These are phyloP conservation scores for Drosophila persimilis DNA, from an alignment of 1,140 invertebrate genomes.

Conservation along the genomic window DNA sequence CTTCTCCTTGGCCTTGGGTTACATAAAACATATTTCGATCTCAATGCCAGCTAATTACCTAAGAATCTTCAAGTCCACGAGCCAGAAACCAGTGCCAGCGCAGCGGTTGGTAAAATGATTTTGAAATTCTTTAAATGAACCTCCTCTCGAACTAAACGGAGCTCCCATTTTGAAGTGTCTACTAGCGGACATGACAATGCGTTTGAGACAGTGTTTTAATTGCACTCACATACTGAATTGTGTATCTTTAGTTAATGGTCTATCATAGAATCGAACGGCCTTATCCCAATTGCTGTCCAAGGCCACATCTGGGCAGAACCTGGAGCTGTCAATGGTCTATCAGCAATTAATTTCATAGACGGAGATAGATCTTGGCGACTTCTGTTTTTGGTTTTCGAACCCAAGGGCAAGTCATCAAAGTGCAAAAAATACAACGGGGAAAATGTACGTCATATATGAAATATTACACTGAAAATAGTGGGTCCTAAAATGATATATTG, in stretches of 20 bases:
- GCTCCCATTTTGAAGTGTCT: conserved; percentile 53
- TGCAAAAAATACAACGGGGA: conserved; percentile 2
- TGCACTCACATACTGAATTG: conserved; percentile 58
- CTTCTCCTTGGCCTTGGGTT: conserved; percentile 55
- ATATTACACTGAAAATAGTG: conserved; percentile 1
- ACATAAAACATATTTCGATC: conserved; percentile 30
- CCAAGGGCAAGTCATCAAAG: conserved; percentile 31
- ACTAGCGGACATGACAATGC: conserved; percentile 66
- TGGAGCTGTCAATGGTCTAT: conserved; percentile 4
- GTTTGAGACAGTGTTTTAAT: conserved; percentile 63
- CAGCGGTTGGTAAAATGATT: conserved; percentile 15
- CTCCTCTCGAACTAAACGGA: conserved; percentile 55
- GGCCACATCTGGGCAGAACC: conserved; percentile 13
- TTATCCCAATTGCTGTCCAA: conserved; percentile 31
- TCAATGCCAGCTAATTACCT: conserved; percentile 23
- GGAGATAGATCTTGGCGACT: background rate
- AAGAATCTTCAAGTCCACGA: conserved; percentile 26
- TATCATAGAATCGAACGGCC: conserved; percentile 49
- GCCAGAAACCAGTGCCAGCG: background rate
- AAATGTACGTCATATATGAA: background rate
- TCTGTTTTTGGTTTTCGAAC: conserved; percentile 8
- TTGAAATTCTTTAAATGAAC: conserved; percentile 39
- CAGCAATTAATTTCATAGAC: conserved; percentile 5
- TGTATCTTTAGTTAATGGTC: conserved; percentile 36
- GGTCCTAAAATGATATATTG: too few relatives aligned